phyloP scores from a whole-genome alignment of 2,888 invertebrate species.

The Dicranocentrus wangi region DNA sequence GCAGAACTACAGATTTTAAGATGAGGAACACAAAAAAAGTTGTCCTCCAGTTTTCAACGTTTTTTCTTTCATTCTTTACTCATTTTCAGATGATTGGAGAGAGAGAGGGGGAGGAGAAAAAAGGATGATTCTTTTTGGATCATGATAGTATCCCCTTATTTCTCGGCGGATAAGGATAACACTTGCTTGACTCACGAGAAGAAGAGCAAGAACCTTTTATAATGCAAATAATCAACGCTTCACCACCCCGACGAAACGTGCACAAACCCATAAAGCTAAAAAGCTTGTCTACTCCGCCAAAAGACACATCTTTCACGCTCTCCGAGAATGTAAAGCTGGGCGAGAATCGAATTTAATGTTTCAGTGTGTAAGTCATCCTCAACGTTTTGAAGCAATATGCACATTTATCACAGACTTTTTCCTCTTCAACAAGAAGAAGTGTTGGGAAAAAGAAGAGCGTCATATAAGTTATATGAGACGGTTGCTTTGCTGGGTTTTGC shows the following conservation, averaged over 20 bases:
- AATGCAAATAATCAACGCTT: constrained; percentile 31
- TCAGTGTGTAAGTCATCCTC: constrained; percentile 2
- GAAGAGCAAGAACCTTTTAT: constrained; percentile 23
- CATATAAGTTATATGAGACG: background rate
- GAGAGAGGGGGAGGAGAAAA: no score
- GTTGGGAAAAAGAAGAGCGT: background rate
- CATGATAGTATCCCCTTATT: no score
- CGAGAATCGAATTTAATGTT: background rate
- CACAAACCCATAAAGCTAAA: background rate
- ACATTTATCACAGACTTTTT: constrained; percentile 19
- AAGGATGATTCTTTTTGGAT: no score
- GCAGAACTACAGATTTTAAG: no score
- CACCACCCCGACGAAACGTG: constrained; percentile 5
- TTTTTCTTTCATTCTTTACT: no score
- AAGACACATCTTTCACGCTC: constrained; percentile 13
- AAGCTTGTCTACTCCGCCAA: background rate
- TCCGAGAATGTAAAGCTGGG: background rate
- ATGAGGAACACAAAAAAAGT: no score
- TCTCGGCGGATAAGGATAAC: background rate
- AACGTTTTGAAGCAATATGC: constrained; percentile 6
- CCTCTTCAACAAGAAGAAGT: constrained; percentile 1
- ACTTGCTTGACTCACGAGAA: background rate
- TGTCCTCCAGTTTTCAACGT: no score
- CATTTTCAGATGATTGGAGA: no score
- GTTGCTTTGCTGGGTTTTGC: constrained; percentile 1